Evolutionary conservation across 2,113 vertebrate genomes (phyloP).

Genomic region (Tautogolabrus adspersus): DNA sequence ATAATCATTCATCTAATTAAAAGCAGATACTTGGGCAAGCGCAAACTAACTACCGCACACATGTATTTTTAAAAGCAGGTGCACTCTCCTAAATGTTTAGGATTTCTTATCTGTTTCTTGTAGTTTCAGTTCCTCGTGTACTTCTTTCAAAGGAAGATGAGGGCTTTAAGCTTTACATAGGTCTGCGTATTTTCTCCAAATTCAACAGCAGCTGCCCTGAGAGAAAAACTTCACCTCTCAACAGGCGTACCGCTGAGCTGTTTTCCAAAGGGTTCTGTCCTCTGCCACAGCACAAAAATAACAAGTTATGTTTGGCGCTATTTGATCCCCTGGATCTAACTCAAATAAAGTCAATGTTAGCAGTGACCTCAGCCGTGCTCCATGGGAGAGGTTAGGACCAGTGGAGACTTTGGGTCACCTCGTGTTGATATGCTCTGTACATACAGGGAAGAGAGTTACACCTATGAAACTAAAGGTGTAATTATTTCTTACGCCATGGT

Average conservation of each 20-base stretch:
- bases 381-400: constrained; percentile 52
- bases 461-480: constrained; percentile 6
- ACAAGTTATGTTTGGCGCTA: constrained; percentile 73
- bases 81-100: not conserved
- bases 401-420: constrained; percentile 43
- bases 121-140: not conserved
- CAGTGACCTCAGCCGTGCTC: constrained; percentile 57
- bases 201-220: constrained; percentile 28
- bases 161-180: constrained; percentile 1
- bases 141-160: constrained; percentile 8
- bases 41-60: not conserved
- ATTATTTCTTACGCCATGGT: not conserved
- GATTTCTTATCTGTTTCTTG: not conserved
- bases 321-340: constrained; percentile 73
- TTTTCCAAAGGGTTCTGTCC: constrained; percentile 57
- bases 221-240: constrained; percentile 34
- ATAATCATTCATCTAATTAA: not conserved
- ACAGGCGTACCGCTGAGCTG: constrained; percentile 45
- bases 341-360: constrained; percentile 70
- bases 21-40: not conserved
- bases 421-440: constrained; percentile 18
- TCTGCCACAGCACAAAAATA: constrained; percentile 71
- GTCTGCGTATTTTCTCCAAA: constrained; percentile 2
- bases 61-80: not conserved
- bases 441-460: not conserved